These are phyloP conservation scores for Nasonovia ribisnigri DNA, from an alignment of 2,888 invertebrate species.

Conservation along the genomic window DNA sequence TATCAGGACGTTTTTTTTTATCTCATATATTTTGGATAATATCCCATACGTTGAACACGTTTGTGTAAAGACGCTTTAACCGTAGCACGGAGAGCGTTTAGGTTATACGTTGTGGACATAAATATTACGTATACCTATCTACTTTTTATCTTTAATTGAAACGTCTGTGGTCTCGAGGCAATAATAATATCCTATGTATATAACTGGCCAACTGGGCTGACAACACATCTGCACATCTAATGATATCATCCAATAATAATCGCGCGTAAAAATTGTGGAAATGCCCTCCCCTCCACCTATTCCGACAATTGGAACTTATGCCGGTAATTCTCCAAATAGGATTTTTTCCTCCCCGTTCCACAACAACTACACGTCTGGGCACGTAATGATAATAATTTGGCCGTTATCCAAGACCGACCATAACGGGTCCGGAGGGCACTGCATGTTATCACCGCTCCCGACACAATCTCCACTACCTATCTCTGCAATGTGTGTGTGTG, in stretches of 20 bases:
- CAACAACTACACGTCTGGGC: not conserved
- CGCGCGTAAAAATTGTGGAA: not conserved
- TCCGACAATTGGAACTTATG: not conserved
- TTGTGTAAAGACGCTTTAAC: not conserved
- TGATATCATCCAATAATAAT: not conserved
- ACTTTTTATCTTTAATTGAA: not conserved
- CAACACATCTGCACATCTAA: not conserved
- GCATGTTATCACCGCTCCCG: constrained; percentile 9
- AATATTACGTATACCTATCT: not conserved
- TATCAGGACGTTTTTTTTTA: no score
- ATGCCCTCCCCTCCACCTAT: not conserved
- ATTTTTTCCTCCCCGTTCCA: not conserved
- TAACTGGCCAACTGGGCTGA: not conserved
- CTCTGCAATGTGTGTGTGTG: not conserved
- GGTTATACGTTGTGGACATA: not conserved
- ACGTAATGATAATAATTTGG: constrained; percentile 39
- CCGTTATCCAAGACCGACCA: constrained; percentile 26
- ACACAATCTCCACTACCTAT: not conserved
- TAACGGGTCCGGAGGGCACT: not conserved
- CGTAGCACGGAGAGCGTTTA: not conserved
- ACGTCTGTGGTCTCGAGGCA: not conserved
- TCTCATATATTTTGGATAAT: not conserved
- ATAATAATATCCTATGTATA: not conserved
- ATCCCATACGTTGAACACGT: not conserved
- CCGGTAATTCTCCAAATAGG: constrained; percentile 24